Conservation (phyloP, 2,797 vertebrate genomes). For the Xiphorhynchus erythropygius region DNA sequence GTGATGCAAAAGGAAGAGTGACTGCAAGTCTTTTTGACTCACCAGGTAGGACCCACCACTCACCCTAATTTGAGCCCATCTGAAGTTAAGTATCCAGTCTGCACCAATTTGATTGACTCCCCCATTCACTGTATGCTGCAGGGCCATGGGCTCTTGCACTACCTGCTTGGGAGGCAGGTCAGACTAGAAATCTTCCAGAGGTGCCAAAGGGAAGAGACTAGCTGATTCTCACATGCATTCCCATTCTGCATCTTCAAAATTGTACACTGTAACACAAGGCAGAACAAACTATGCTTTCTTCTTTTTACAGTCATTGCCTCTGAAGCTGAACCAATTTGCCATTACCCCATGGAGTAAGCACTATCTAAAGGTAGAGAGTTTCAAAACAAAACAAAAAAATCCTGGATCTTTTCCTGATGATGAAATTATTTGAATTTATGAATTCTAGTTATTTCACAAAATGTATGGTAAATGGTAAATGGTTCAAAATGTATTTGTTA, state of each 20-base stretch:
- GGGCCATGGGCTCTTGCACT: neutral
- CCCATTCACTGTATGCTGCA: neutral
- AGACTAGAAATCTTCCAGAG: neutral
- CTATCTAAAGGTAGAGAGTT: neutral
- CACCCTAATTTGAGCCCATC: neutral
- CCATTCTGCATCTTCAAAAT: neutral
- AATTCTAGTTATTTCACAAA: slow-evolving; percentile 1
- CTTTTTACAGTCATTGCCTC: neutral
- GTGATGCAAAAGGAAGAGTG: neutral
- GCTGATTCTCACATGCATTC: neutral
- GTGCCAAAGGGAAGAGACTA: neutral
- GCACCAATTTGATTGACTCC: neutral
- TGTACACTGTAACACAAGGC: neutral
- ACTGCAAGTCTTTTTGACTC: neutral
- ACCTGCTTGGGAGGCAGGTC: neutral
- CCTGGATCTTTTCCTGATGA: neutral
- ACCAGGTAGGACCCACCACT: rapidly evolving
- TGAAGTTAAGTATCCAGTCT: neutral
- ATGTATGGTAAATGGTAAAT: too few relatives aligned
- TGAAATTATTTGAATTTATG: neutral
- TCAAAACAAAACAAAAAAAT: neutral
- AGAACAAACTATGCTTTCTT: neutral
- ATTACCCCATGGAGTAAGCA: neutral
- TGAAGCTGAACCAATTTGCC: neutral
- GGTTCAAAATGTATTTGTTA: neutral